Evolutionary conservation across 2,888 invertebrate genomes (phyloP).

Genomic region (Frankliniella fusca): DNA sequence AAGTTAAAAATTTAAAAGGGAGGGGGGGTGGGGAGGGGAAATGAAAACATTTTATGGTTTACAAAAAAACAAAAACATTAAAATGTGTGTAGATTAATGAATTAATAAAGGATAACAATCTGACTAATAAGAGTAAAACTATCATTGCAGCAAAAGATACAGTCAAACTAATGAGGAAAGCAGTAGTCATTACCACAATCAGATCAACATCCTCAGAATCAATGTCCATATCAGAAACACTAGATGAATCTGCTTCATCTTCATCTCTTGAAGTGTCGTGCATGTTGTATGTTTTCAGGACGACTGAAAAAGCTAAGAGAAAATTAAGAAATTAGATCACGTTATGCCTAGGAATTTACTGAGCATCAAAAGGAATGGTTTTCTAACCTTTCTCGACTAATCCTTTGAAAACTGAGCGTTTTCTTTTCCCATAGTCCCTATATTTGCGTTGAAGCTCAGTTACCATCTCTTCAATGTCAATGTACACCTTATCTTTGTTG

Average conservation of each 20-base stretch:
- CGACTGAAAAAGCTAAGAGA: slow-evolving; percentile 37
- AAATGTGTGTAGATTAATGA: neutral
- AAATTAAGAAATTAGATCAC: slow-evolving; percentile 31
- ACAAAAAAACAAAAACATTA: neutral
- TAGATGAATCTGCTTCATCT: slow-evolving; percentile 31
- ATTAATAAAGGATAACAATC: no score
- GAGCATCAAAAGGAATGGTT: neutral
- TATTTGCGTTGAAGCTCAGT: slow-evolving; percentile 69
- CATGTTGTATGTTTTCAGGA: slow-evolving; percentile 28
- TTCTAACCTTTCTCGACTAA: slow-evolving; percentile 62
- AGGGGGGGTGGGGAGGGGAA: no score
- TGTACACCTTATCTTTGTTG: slow-evolving; percentile 72
- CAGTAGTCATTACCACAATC: neutral
- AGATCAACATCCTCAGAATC: slow-evolving; percentile 22
- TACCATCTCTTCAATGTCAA: slow-evolving; percentile 81
- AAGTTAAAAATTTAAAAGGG: neutral
- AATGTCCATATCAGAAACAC: slow-evolving; percentile 30
- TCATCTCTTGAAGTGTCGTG: slow-evolving; percentile 16
- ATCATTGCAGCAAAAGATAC: no score
- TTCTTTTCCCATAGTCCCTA: slow-evolving; percentile 75
- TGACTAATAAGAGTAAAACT: no score
- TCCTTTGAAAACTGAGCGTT: slow-evolving; percentile 71
- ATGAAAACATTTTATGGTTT: neutral
- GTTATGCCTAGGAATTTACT: neutral
- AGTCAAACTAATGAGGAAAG: no score